These are phyloP conservation scores for Salvelinus sp. DNA, from an alignment of 2,113 vertebrate species.

Conservation along the genomic window DNA sequence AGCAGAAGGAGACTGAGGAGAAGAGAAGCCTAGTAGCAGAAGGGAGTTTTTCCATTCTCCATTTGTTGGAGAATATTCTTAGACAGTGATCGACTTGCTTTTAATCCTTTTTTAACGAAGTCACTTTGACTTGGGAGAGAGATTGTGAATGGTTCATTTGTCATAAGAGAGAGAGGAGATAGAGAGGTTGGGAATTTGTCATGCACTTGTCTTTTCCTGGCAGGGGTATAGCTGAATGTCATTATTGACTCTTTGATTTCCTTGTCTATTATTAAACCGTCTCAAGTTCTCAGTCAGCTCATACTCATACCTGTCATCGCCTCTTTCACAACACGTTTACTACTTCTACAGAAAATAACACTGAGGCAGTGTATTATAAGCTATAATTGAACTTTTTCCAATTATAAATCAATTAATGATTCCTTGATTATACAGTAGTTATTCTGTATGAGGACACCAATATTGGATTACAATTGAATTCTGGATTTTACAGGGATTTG, in stretches of 20 bases:
- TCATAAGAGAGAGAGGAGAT: not conserved
- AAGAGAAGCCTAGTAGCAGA: no score
- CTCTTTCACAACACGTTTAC: no score
- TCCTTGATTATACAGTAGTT: no score
- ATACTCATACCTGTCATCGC: not conserved
- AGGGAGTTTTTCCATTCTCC: not conserved
- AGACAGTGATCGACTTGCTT: constrained; percentile 2
- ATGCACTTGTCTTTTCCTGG: not conserved
- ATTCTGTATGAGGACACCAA: no score
- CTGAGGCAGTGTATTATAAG: no score
- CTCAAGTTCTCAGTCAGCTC: no score
- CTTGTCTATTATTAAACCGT: no score
- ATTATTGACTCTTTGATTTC: not conserved
- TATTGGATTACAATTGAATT: no score
- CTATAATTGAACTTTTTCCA: no score
- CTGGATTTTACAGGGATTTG: no score
- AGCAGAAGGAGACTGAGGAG: not conserved
- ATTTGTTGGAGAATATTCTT: constrained; percentile 23
- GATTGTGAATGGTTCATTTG: not conserved
- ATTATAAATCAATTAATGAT: no score
- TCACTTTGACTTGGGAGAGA: not conserved
- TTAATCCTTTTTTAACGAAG: constrained; percentile 17
- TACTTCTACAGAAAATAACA: no score
- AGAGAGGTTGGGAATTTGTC: not conserved
- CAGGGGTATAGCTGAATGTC: not conserved